phyloP scores from a whole-genome alignment of 2,888 invertebrate genomes.

The Eilema sororculum region DNA sequence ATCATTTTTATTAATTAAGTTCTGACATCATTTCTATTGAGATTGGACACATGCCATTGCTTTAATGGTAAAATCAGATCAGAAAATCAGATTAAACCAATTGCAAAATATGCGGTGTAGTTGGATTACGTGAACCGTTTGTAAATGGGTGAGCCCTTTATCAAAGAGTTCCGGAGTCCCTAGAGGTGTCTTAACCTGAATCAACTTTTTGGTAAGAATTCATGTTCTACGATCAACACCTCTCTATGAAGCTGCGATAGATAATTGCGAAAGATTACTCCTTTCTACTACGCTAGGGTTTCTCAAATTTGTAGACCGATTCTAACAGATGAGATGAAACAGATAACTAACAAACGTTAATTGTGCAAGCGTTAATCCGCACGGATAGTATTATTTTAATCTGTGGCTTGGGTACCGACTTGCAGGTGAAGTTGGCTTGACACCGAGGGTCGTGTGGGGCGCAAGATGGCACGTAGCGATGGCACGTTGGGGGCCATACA shows the following conservation, averaged over 20 bases:
- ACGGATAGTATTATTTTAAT: too few relatives aligned
- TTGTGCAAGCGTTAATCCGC: too few relatives aligned
- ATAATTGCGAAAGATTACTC: not conserved
- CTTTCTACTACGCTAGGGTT: not conserved
- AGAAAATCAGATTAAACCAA: not conserved
- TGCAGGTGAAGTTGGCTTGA: too few relatives aligned
- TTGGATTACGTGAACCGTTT: not conserved
- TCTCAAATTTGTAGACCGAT: too few relatives aligned
- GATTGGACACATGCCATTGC: not conserved
- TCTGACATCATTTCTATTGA: not conserved
- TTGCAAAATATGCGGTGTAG: not conserved
- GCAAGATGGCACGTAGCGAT: too few relatives aligned
- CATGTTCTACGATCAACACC: not conserved
- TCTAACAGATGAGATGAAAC: too few relatives aligned
- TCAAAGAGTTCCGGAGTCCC: not conserved
- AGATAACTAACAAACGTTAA: too few relatives aligned
- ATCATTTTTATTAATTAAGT: not conserved
- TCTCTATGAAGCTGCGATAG: not conserved
- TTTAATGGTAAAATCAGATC: too few relatives aligned
- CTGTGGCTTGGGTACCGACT: too few relatives aligned
- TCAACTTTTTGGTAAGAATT: not conserved
- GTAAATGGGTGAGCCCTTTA: not conserved
- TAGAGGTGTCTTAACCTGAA: not conserved
- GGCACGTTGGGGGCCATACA: too few relatives aligned
- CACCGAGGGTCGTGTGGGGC: too few relatives aligned